Conservation (phyloP, 2,888 invertebrate genomes). For the Galeopsomyia nigrocyanea region DNA sequence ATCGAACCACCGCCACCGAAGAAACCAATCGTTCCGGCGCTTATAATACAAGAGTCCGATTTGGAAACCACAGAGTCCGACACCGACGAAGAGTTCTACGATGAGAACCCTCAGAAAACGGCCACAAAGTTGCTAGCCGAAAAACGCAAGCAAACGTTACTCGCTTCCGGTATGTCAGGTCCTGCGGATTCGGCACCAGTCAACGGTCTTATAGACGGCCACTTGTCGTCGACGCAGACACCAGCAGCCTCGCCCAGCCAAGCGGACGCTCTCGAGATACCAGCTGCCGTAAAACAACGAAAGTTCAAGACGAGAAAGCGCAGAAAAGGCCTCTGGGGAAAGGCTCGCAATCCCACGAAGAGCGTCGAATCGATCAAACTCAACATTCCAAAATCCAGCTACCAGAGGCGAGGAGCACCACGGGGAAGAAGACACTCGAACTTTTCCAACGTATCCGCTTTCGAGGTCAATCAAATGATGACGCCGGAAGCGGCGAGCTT, state of each 20-base stretch:
- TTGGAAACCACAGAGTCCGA: slow-evolving; percentile 88
- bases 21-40: slow-evolving; percentile 67
- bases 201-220: slow-evolving; percentile 57
- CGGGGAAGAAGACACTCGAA: slow-evolving; percentile 45
- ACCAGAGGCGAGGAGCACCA: slow-evolving; percentile 57
- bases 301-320: slow-evolving; percentile 77
- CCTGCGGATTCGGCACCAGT: slow-evolving; percentile 53
- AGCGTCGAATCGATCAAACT: slow-evolving; percentile 73
- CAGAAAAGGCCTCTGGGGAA: slow-evolving; percentile 66
- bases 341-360: slow-evolving; percentile 60
- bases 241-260: slow-evolving; percentile 57
- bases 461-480: slow-evolving; percentile 13
- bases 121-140: slow-evolving; percentile 82
- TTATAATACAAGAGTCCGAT: slow-evolving; percentile 83
- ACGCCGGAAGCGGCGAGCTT: neutral
- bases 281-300: slow-evolving; percentile 9
- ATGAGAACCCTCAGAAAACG: slow-evolving; percentile 82
- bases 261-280: slow-evolving; percentile 25
- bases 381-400: slow-evolving; percentile 73
- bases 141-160: slow-evolving; percentile 77
- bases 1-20: slow-evolving; percentile 60
- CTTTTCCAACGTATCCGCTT: slow-evolving; percentile 6
- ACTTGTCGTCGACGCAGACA: slow-evolving; percentile 21
- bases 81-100: slow-evolving; percentile 91
- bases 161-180: slow-evolving; percentile 75